phyloP scores from a whole-genome alignment of 2,113 vertebrate genomes.

The Nothoprocta perdicaria region DNA sequence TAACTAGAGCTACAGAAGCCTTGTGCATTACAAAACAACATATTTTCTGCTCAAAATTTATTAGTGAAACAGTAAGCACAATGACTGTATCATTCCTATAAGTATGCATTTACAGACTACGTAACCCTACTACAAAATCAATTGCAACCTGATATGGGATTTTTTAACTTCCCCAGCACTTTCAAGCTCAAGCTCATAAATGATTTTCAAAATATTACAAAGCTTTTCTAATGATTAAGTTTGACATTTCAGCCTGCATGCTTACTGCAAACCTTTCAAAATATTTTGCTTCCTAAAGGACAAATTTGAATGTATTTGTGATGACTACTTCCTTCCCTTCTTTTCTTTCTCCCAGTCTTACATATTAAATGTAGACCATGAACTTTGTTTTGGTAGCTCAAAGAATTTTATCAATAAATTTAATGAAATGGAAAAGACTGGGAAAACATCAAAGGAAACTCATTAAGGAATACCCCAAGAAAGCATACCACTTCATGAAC shows the following conservation, averaged over 20 bases:
- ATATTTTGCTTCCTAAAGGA: neutral
- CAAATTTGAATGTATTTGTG: neutral
- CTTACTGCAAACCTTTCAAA: neutral
- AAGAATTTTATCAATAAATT: neutral
- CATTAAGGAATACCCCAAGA: neutral
- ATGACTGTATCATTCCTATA: accelerated
- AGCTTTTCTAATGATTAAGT: neutral
- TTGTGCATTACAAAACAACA: neutral
- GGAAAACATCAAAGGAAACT: neutral
- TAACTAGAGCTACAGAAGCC: neutral
- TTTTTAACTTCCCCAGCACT: neutral
- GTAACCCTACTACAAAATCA: neutral
- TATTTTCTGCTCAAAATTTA: neutral
- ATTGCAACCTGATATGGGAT: neutral
- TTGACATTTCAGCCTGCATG: neutral
- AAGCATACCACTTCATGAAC: neutral
- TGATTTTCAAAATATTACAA: neutral
- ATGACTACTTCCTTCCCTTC: neutral
- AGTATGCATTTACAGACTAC: neutral
- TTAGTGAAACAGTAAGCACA: neutral
- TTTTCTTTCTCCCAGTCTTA: neutral
- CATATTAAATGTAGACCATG: neutral
- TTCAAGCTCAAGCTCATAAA: neutral
- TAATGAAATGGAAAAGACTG: neutral
- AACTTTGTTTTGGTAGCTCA: neutral